Evolutionary conservation across 2,113 vertebrate genomes (phyloP), one percentile per base, ranked within the genome.

Genomic region (Microcebus ravelobensis): DNA sequence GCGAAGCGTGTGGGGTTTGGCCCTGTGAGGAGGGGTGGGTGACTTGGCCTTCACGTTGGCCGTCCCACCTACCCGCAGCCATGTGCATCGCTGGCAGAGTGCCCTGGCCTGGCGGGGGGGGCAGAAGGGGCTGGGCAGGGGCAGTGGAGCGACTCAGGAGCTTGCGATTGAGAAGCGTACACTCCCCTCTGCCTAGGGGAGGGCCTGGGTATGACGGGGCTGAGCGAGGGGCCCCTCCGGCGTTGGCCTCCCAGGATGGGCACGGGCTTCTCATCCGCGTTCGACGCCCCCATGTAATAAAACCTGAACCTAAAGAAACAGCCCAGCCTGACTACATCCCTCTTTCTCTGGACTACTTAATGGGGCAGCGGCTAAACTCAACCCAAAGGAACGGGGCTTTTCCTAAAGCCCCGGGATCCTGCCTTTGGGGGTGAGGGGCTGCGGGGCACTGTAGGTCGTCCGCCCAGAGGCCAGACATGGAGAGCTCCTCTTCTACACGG

Each of bases 301-400:
- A 91, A 97, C 93, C 96, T 61, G 63, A 95, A 97, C 93, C 96
- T 61, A 63, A 98, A 98, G 96, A 98, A 98, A 98, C 95, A 85
- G 97, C 90, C 94, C 13, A 27, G 45, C 95, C 70, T 87, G 79
- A 86, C 94, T 73, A 63, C 65, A 0, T 92, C 84, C 70, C 98
- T 87, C 94, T 83, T 95, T 98, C 92, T 95, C 82, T 61, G 95
- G 92, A 55, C 93, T 23, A 17, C 71, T 79, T 36, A 25, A 25
- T 11, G 70, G 87, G 59, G 25, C 5, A 31, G 15, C 27, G 42
- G 45, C 63, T 67, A 36, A 50, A 70, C n/a, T 83, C 45, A 15
- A 6, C 70, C 11, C 65, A 21, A 23, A 45, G 34, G 31, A 17
- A 27, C 0, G 5, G 42, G 13, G 34, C 80, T 76, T 74, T 52